Percentiles rank a stretch among this genome's conserved stretches.
These are phyloP conservation scores for Macrosiphum euphorbiae DNA, from an alignment of 2,888 invertebrate species.

Conservation along the genomic window DNA sequence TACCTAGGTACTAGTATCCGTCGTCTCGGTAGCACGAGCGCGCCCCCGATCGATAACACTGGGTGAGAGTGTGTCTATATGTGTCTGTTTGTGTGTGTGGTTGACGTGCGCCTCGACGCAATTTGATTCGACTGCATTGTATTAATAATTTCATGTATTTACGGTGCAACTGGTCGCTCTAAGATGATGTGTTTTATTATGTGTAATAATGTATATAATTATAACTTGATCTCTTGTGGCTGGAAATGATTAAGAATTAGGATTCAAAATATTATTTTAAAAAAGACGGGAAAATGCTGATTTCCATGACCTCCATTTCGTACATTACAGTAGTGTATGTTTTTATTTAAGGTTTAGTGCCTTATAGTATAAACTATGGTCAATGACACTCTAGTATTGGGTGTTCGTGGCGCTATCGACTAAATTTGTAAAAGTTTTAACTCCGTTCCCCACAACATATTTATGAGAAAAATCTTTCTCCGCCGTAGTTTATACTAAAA, in stretches of 20 bases:
- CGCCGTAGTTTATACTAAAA: background rate
- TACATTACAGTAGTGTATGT: background rate
- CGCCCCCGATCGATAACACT: conserved; percentile 56
- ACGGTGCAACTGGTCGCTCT: background rate
- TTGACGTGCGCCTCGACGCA: conserved; percentile 8
- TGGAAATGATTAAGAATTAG: background rate
- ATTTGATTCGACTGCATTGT: background rate
- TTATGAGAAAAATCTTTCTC: background rate
- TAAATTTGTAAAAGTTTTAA: background rate
- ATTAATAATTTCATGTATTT: background rate
- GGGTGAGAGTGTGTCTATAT: background rate
- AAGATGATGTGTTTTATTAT: background rate
- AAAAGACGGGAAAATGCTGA: background rate
- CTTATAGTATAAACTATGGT: background rate
- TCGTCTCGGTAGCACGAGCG: conserved; percentile 37
- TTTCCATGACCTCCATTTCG: background rate
- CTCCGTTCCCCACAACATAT: background rate
- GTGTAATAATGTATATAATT: background rate
- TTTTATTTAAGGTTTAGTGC: background rate
- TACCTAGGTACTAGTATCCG: background rate
- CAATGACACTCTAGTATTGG: background rate
- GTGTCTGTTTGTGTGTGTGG: background rate
- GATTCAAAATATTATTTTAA: background rate
- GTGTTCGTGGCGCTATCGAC: background rate
- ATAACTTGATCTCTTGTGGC: background rate